These are phyloP conservation scores for Drosophila greeni DNA, from an alignment of 2,888 invertebrate genomes.

Conservation along the genomic window DNA sequence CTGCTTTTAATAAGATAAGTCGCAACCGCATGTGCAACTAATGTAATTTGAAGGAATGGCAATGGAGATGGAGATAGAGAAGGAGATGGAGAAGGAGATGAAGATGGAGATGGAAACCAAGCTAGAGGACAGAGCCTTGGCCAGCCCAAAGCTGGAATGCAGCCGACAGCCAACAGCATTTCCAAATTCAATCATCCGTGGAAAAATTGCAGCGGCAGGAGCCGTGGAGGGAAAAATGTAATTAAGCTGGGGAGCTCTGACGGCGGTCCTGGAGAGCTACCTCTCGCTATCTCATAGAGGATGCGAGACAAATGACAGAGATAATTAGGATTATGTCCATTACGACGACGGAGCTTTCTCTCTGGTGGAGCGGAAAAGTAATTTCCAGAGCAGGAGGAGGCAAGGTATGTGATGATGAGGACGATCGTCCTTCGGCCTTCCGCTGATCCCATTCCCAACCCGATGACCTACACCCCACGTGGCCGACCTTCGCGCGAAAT, in stretches of 20 bases:
- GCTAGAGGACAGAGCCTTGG: neutral
- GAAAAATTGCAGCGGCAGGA: slow-evolving; percentile 26
- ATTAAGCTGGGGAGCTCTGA: slow-evolving; percentile 44
- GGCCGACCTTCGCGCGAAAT: slow-evolving; percentile 12
- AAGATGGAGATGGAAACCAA: neutral
- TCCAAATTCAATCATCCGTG: slow-evolving; percentile 68
- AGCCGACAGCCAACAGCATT: slow-evolving; percentile 46
- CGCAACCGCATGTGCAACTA: slow-evolving; percentile 47
- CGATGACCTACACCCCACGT: slow-evolving; percentile 6
- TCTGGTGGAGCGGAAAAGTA: slow-evolving; percentile 54
- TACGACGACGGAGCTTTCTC: slow-evolving; percentile 26
- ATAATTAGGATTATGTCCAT: slow-evolving; percentile 55
- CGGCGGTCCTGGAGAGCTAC: neutral
- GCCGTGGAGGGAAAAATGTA: slow-evolving; percentile 43
- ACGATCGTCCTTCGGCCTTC: neutral
- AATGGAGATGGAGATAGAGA: neutral
- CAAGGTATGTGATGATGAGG: neutral
- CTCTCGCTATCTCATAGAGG: neutral
- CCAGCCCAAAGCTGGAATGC: slow-evolving; percentile 22
- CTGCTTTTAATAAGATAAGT: slow-evolving; percentile 60
- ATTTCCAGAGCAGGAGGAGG: slow-evolving; percentile 42
- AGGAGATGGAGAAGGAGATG: neutral
- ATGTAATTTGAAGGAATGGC: slow-evolving; percentile 55
- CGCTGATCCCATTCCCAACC: slow-evolving; percentile 7
- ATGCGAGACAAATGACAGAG: slow-evolving; percentile 33